Evolutionary conservation across 2,113 vertebrate genomes (phyloP).

Genomic region (Panthera tigris): DNA sequence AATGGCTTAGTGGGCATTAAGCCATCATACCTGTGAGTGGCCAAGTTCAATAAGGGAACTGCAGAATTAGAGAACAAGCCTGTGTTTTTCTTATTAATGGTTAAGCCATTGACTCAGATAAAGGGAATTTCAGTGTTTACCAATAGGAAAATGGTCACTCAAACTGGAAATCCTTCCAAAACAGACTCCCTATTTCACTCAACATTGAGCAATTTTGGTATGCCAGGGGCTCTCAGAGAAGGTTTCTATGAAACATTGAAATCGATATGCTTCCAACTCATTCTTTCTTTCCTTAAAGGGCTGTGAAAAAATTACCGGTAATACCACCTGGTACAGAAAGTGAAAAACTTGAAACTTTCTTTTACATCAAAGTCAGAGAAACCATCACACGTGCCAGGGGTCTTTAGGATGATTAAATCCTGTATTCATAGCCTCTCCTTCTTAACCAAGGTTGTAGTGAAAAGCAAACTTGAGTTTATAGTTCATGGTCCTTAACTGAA

Average conservation of each 20-base stretch:
- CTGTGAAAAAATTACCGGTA: not conserved
- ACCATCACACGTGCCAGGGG: not conserved
- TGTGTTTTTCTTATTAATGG: constrained; percentile 69
- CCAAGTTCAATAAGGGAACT: constrained; percentile 33
- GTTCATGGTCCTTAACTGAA: not conserved
- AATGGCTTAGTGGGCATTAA: not conserved
- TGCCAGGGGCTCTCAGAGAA: not conserved
- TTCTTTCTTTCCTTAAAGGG: not conserved
- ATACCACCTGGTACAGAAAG: not conserved
- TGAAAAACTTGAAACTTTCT: not conserved
- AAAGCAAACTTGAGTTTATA: constrained; percentile 39
- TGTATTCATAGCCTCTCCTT: not conserved
- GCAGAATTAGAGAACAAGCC: not conserved
- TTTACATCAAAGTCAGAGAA: constrained; percentile 34
- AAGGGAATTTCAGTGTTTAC: constrained; percentile 61
- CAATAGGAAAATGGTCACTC: constrained; percentile 23
- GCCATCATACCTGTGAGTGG: constrained; percentile 44
- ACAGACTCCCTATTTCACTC: not conserved
- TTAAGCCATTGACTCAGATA: constrained; percentile 72
- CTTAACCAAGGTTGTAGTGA: not conserved
- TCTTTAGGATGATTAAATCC: not conserved
- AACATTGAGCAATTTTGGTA: constrained; percentile 37
- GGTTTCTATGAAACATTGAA: constrained; percentile 29
- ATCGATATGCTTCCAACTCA: not conserved
- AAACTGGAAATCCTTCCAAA: constrained; percentile 45